Evolutionary conservation across 2,888 invertebrate genomes (phyloP).

Genomic region (Metellina segmentata): DNA sequence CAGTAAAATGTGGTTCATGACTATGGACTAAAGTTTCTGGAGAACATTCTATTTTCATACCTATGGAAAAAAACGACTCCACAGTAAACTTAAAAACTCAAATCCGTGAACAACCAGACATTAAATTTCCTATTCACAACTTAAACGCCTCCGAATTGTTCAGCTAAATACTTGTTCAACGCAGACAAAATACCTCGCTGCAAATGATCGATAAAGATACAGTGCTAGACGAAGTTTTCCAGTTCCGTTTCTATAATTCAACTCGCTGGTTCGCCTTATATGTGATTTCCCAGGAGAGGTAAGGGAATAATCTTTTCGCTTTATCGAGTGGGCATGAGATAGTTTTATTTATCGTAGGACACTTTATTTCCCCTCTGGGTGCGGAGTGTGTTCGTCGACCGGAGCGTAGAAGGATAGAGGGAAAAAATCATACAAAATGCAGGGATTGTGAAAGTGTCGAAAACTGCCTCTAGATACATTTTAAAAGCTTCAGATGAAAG

Average conservation of each 20-base stretch:
- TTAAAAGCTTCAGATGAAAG: neutral
- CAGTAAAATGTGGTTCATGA: too few relatives aligned
- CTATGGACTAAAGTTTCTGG: too few relatives aligned
- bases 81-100: too few relatives aligned
- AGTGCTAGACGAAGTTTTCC: neutral
- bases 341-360: slow-evolving; percentile 37
- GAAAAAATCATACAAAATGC: neutral
- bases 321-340: slow-evolving; percentile 15
- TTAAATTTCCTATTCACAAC: too few relatives aligned
- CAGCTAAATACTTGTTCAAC: too few relatives aligned
- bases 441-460: neutral
- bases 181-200: too few relatives aligned
- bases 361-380: slow-evolving; percentile 31
- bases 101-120: too few relatives aligned
- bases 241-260: slow-evolving; percentile 12
- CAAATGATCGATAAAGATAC: neutral
- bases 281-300: slow-evolving; percentile 49
- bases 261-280: slow-evolving; percentile 17
- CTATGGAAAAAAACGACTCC: too few relatives aligned
- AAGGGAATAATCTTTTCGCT: slow-evolving; percentile 35
- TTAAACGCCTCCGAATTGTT: too few relatives aligned
- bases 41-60: too few relatives aligned
- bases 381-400: neutral
- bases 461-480: neutral
- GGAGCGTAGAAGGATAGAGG: neutral